Base-by-base conservation (phyloP, 2,797 vertebrate genomes). In the Mus minutoides region DNA sequence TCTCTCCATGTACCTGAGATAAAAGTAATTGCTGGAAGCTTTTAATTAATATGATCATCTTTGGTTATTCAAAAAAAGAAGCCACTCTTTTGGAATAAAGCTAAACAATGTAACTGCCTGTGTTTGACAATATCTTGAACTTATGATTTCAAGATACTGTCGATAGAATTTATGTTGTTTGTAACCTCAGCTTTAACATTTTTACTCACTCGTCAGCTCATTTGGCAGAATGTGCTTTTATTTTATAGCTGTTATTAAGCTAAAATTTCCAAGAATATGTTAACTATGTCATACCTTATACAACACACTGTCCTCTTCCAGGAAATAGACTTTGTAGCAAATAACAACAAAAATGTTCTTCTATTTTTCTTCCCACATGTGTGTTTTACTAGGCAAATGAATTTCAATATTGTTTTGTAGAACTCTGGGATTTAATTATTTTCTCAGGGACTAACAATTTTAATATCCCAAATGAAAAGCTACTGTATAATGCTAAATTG, bases 351-450 rank as follows among this genome's bases (percentile, higher is more conserved):
- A 91, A 49, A 88, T 78, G 76, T 88, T 77, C 82, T 56, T 88
- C 58, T 90, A 34, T 43, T 79, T 92, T 73, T 52, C 43, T 54
- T 96, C 92, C 88, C 94, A 75, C 46, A 78, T 94, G 58, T 80
- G 62, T 91, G 52, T 96, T 96, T 91, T 94, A 79, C 24, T 40
- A 56, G 56, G 84, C 40, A 96, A 94, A 94, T 87, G 58, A 84
- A 91, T 97, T 97, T 94, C 26, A 90, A 60, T 94, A 94, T 95
- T 34, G 73, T 94, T 92, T n/a, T 90, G 14, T 94, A 62, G 79
- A 94, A 96, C 71, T 19, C 31, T 91, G 49, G 8, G 29, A 89
- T 90, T 94, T 96, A 96, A 97, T 96, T 96, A 93, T 96, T 97
- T 97, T 97, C 90, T 92, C 37, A 94, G 90, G 88, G 90, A 88